Conservation (phyloP, 2,888 invertebrate species). For the Melanostoma mellinum region DNA sequence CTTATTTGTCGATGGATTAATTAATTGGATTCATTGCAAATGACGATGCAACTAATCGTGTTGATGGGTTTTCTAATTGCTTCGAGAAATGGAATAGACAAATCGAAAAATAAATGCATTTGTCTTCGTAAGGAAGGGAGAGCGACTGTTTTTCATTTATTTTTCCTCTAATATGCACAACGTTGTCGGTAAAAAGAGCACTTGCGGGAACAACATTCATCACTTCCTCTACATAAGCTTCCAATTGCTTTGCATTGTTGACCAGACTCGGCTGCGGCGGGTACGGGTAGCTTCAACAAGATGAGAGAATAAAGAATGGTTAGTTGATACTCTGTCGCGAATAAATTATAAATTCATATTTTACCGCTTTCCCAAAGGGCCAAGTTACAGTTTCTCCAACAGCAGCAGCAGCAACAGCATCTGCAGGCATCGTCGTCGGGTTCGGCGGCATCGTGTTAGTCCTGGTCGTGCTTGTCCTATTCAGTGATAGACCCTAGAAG, state of each 20-base stretch:
- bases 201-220: conserved; percentile 55
- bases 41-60: conserved; percentile 66
- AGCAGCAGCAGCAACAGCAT: background rate
- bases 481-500: conserved; percentile 20
- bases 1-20: conserved; percentile 46
- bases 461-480: background rate
- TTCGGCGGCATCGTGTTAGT: background rate
- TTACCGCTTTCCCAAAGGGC: conserved; percentile 44
- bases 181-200: conserved; percentile 38
- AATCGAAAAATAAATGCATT: conserved; percentile 42
- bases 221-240: conserved; percentile 23
- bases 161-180: conserved; percentile 48
- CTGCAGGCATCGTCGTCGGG: conserved; percentile 15
- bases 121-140: conserved; percentile 15
- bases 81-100: conserved; percentile 52
- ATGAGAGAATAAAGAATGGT: background rate
- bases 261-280: background rate
- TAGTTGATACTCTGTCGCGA: conserved; percentile 23
- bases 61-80: conserved; percentile 68
- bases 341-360: conserved; percentile 61
- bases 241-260: conserved; percentile 44
- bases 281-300: conserved; percentile 6
- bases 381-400: conserved; percentile 5
- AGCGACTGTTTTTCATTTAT: conserved; percentile 41
- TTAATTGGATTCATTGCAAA: conserved; percentile 61